Evolutionary conservation across 1,140 invertebrate genomes (phyloP), one percentile per base, ranked within the genome.

Genomic region (Bombus balteatus): DNA sequence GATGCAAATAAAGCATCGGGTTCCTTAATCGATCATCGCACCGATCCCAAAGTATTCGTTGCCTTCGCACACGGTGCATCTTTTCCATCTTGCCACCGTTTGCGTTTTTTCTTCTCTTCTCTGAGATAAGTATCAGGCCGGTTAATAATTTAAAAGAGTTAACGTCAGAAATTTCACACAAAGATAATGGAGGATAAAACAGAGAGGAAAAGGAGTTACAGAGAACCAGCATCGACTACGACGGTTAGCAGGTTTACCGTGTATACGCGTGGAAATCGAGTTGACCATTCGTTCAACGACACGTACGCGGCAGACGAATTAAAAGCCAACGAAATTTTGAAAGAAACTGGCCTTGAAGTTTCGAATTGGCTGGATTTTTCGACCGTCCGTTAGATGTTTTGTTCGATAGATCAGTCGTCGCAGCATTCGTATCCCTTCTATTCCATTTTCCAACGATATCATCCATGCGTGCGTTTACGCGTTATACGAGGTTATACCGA

Each of bases 1-100:
- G 81, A 89, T 83, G 85, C 88, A 91, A 91, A 89, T 81, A 90
- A 91, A 89, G 59, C 83, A 89, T 53, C 71, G 78, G 71, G 66
- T 34, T 25, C 59, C 28, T 81, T 81, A 70, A 89, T 89, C 88
- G 88, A 62, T 89, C 78, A 53, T 81, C 70, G 66, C 4, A 37
- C 53, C 43, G 77, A 73, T 80, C 41, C 77, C 53, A 8, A 68
- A 39, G 47, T 53, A 53, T 53, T 53, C 47, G 1, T 53, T 53
- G 18, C 47, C 15, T 53, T 77, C 75, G 22, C n/a, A 3, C 41
- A 53, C 3, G 28, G 3, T 9, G 32, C 41, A 1, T 18, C 41
- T 39, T 65, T 66, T 32, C n/a, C 43, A n/a, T n/a, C 39, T 12
- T 25, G 37, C 41, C 39, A 13, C 10, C 12, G n/a, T 12, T 10